A percentile compares a stretch with the other conserved stretches of the same genome.
Conservation (phyloP, 1,140 invertebrate genomes). For the roundworm (Caenorhabditis elegans) region DNA sequence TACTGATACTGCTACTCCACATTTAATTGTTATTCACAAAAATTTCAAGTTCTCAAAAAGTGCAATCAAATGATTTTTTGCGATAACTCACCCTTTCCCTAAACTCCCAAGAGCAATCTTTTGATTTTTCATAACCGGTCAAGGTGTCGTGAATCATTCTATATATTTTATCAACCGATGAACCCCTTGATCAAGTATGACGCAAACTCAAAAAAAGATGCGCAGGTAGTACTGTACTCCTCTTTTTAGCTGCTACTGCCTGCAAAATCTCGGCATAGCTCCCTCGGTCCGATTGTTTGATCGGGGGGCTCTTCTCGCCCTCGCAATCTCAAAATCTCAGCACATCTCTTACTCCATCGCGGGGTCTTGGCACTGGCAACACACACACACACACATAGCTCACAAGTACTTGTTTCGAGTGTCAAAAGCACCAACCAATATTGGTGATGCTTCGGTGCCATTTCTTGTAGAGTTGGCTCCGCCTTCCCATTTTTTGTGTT, state of each 20-base stretch:
- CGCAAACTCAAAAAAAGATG: background rate
- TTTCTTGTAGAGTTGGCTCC: slow-evolving; percentile 19
- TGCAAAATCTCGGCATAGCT: too few species aligned
- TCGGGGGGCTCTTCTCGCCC: slow-evolving; percentile 22
- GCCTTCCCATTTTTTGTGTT: background rate
- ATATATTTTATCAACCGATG: background rate
- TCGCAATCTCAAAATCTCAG: slow-evolving; percentile 26
- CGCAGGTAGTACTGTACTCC: background rate
- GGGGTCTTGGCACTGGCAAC: slow-evolving; percentile 7
- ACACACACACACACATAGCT: too few species aligned
- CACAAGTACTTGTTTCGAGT: slow-evolving; percentile 31
- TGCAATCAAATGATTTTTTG: too few species aligned
- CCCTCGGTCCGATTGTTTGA: background rate
- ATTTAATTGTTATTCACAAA: too few species aligned
- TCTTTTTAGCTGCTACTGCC: background rate
- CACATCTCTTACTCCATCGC: background rate
- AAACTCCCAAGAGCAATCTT: too few species aligned
- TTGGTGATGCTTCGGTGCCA: slow-evolving; percentile 19
- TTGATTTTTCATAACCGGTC: background rate
- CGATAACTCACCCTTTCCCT: too few species aligned
- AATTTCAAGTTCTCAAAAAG: too few species aligned
- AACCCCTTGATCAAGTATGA: slow-evolving; percentile 21
- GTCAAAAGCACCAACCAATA: slow-evolving; percentile 31
- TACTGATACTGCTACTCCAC: too few species aligned
- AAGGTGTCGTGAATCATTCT: background rate